These are phyloP conservation scores for Nylanderia fulva DNA, from an alignment of 1,140 invertebrate genomes.

Conservation along the genomic window DNA sequence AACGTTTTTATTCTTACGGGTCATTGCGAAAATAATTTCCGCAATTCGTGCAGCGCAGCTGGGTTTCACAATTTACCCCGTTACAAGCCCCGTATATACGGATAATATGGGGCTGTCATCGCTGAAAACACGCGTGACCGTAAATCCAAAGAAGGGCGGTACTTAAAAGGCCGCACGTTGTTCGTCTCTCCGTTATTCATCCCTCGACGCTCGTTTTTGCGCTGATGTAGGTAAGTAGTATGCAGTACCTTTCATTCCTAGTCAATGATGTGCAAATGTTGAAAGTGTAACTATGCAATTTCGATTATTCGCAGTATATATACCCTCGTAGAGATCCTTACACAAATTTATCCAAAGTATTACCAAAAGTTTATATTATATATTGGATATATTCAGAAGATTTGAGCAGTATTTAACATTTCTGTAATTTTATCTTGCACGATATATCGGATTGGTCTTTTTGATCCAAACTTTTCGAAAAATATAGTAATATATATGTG, in stretches of 20 bases:
- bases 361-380: not conserved
- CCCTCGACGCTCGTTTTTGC: conserved; percentile 27
- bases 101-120: conserved; percentile 47
- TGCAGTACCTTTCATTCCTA: conserved; percentile 37
- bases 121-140: conserved; percentile 49
- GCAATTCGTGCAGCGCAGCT: conserved; percentile 28
- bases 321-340: not conserved
- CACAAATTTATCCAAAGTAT: not conserved
- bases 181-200: conserved; percentile 35
- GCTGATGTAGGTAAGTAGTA: conserved; percentile 1
- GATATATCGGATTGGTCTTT: not conserved
- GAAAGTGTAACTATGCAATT: not conserved
- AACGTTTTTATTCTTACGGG: conserved; percentile 14
- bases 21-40: conserved; percentile 50
- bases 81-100: not conserved
- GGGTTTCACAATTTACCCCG: conserved; percentile 35
- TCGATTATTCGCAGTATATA: not conserved
- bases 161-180: conserved; percentile 45
- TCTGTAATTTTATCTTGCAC: not conserved
- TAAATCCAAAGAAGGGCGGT: conserved; percentile 51
- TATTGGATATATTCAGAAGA: not conserved
- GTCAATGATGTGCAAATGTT: conserved; percentile 53
- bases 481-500: not conserved
- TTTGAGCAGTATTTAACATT: not conserved
- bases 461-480: conserved; percentile 5